These are phyloP conservation scores for Ceratina calcarata DNA, from an alignment of 1,140 invertebrate species.

Conservation along the genomic window DNA sequence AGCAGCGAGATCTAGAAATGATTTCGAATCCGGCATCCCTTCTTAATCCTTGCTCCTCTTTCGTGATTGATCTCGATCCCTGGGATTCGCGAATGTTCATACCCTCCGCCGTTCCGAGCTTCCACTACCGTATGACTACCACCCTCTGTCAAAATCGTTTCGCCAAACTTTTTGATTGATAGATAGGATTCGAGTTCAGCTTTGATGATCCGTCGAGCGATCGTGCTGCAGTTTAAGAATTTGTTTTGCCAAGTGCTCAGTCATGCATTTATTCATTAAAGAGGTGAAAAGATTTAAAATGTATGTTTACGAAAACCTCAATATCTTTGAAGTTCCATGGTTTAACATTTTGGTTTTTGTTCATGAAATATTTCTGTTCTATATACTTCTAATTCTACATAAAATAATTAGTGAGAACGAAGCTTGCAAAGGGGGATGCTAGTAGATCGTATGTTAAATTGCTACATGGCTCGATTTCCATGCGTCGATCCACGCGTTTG, in stretches of 20 bases:
- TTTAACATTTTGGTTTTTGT: too few species aligned
- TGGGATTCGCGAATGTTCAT: neutral
- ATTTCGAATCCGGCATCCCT: neutral
- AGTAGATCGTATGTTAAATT: too few species aligned
- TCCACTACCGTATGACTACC: neutral
- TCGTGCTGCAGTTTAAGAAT: neutral
- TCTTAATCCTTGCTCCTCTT: too few species aligned
- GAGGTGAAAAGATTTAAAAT: too few species aligned
- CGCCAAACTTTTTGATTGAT: constrained; percentile 3
- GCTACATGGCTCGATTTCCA: too few species aligned
- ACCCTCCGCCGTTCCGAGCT: neutral
- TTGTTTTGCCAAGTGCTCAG: neutral
- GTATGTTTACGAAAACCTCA: too few species aligned
- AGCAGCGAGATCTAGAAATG: constrained; percentile 14
- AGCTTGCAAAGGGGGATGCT: too few species aligned
- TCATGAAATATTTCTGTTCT: too few species aligned
- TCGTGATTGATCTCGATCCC: constrained; percentile 13
- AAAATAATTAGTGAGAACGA: too few species aligned
- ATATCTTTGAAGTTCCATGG: too few species aligned
- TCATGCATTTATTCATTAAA: too few species aligned
- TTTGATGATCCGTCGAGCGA: neutral
- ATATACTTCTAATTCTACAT: too few species aligned
- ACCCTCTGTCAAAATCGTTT: neutral
- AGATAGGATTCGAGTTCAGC: neutral
- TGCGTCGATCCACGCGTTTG: neutral